These are phyloP conservation scores for Leiothrix lutea DNA, from an alignment of 2,113 vertebrate species.

Conservation along the genomic window DNA sequence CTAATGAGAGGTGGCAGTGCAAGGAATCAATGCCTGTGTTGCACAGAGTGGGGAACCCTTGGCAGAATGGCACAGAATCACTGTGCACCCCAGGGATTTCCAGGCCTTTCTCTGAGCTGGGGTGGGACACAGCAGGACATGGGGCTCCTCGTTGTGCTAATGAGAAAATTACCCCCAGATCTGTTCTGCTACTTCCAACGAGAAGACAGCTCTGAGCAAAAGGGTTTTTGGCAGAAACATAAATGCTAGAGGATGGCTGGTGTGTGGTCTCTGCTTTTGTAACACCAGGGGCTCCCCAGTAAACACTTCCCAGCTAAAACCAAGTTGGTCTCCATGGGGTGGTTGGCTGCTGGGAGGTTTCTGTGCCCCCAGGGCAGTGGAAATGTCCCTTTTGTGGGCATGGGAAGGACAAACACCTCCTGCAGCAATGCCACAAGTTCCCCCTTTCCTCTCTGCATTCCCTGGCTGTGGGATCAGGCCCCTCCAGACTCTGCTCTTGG, in stretches of 20 bases:
- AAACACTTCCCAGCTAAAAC: not conserved
- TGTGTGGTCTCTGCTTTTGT: not conserved
- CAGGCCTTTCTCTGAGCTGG: not conserved
- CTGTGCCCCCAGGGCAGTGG: not conserved
- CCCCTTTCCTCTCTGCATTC: not conserved
- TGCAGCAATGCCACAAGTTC: not conserved
- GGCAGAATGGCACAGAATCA: rapidly evolving
- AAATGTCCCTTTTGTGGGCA: not conserved
- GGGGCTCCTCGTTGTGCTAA: not conserved
- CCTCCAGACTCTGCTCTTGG: not conserved
- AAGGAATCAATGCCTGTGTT: not conserved
- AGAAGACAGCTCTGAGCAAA: not conserved
- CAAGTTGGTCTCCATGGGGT: not conserved
- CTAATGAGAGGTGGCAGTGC: not conserved
- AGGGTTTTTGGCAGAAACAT: not conserved
- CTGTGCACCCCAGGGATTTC: not conserved
- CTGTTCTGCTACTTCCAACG: not conserved
- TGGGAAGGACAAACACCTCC: not conserved
- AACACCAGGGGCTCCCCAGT: not conserved
- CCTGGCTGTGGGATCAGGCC: not conserved
- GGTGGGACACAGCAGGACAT: not conserved
- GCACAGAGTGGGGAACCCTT: not conserved
- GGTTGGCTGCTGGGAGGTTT: not conserved
- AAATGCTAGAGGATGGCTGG: not conserved
- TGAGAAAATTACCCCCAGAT: not conserved